A percentile compares a stretch with the other conserved stretches of the same genome.
Conservation (phyloP, 2,888 invertebrate genomes). For the Diplolepis rosae region DNA sequence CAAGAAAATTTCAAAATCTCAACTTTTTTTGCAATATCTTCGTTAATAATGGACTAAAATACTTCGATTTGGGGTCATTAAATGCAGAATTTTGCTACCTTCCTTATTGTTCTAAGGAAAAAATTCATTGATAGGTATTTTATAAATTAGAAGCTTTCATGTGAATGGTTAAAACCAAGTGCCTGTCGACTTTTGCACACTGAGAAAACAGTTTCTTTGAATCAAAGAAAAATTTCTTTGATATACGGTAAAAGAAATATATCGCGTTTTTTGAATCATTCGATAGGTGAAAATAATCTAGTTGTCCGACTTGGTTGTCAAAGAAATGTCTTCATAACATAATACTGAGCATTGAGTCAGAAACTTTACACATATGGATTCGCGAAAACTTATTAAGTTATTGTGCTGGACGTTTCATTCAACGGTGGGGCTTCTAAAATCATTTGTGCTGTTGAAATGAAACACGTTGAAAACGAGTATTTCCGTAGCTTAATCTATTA, state of each 20-base stretch:
- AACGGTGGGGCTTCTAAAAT: conserved; percentile 15
- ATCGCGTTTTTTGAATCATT: background rate
- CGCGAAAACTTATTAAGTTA: conserved; percentile 26
- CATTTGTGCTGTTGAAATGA: conserved; percentile 8
- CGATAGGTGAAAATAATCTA: background rate
- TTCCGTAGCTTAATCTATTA: background rate
- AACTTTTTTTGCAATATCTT: no score
- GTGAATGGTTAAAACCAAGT: no score
- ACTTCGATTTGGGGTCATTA: no score
- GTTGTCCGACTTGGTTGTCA: background rate
- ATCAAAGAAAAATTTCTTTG: no score
- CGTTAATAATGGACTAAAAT: no score
- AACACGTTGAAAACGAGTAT: background rate
- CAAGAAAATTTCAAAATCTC: no score
- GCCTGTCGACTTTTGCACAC: no score
- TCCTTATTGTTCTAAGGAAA: no score
- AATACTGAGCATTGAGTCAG: background rate
- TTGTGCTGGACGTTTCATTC: conserved; percentile 14
- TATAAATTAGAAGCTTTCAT: no score
- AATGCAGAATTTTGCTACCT: no score
- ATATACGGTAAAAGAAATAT: background rate
- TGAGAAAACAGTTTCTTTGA: no score
- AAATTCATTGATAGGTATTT: no score
- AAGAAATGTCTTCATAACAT: background rate
- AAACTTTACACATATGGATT: conserved; percentile 23